Evolutionary conservation across 2,797 vertebrate genomes (phyloP).

Genomic region (Lagorchestes hirsutus): DNA sequence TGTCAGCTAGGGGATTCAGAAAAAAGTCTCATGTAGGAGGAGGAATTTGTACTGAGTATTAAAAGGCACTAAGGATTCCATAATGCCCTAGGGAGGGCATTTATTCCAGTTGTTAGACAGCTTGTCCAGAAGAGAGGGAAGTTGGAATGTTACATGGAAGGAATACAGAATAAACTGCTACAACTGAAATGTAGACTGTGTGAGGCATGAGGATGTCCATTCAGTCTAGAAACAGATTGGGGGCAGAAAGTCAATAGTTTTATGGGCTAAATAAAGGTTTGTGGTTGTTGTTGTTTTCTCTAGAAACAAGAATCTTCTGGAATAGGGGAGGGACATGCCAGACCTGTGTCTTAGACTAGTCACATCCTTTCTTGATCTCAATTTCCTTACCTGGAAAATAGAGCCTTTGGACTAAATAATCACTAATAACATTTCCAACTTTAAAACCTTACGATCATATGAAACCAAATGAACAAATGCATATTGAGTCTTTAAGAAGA

Average conservation of each 20-base stretch:
- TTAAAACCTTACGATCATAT: slow-evolving; percentile 41
- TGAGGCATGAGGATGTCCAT: neutral
- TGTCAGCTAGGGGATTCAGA: neutral
- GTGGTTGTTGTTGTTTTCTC: neutral
- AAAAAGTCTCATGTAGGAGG: neutral
- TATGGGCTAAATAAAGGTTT: neutral
- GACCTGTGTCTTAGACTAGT: neutral
- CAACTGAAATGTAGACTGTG: neutral
- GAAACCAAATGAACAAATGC: slow-evolving; percentile 29
- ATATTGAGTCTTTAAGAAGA: slow-evolving; percentile 26
- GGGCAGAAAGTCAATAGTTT: neutral
- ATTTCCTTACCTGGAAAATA: slow-evolving; percentile 36
- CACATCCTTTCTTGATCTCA: slow-evolving; percentile 12
- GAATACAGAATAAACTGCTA: neutral
- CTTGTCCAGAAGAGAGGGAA: neutral
- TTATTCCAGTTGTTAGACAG: neutral
- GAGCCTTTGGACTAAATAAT: neutral
- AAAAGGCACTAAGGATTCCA: neutral
- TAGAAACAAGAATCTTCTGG: neutral
- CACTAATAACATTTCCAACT: slow-evolving; percentile 19
- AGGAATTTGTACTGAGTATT: neutral
- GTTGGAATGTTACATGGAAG: neutral
- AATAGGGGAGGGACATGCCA: neutral
- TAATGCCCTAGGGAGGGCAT: neutral
- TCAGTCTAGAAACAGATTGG: neutral